phyloP scores from a whole-genome alignment of 1,140 invertebrate genomes.

The Neelides sp. region DNA sequence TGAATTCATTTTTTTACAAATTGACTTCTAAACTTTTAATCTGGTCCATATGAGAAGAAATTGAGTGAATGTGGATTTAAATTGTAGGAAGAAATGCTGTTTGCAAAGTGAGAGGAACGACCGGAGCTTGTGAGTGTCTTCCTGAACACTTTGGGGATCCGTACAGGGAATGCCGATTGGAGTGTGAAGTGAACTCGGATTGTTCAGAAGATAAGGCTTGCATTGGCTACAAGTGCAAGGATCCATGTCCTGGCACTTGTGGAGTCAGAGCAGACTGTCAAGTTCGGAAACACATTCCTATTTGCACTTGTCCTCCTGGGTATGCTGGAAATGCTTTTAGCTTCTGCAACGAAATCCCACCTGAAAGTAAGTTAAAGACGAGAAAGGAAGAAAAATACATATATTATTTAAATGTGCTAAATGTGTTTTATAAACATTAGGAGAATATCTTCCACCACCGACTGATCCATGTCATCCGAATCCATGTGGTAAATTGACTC shows the following conservation, averaged over 20 bases:
- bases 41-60: too few species aligned
- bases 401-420: conserved; percentile 34
- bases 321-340: conserved; percentile 58
- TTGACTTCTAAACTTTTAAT: conserved; percentile 29
- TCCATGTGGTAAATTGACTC: conserved; percentile 53
- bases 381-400: not conserved
- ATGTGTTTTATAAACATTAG: conserved; percentile 27
- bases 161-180: conserved; percentile 9
- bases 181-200: conserved; percentile 36
- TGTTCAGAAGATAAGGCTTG: conserved; percentile 43
- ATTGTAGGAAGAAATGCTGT: conserved; percentile 56
- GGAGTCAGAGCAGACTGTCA: conserved; percentile 54
- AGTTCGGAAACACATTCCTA: conserved; percentile 62
- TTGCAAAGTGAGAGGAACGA: conserved; percentile 41
- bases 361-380: conserved; percentile 2
- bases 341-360: conserved; percentile 34
- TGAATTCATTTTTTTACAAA: conserved; percentile 47
- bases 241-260: conserved; percentile 56
- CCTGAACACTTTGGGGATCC: conserved; percentile 33
- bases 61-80: too few species aligned
- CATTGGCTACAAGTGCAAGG: conserved; percentile 50
- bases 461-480: conserved; percentile 36
- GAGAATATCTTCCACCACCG: not conserved
- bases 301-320: conserved; percentile 51
- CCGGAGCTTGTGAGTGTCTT: conserved; percentile 49